phyloP scores from a whole-genome alignment of 1,140 invertebrate species.

The Trichogramma pretiosum region DNA sequence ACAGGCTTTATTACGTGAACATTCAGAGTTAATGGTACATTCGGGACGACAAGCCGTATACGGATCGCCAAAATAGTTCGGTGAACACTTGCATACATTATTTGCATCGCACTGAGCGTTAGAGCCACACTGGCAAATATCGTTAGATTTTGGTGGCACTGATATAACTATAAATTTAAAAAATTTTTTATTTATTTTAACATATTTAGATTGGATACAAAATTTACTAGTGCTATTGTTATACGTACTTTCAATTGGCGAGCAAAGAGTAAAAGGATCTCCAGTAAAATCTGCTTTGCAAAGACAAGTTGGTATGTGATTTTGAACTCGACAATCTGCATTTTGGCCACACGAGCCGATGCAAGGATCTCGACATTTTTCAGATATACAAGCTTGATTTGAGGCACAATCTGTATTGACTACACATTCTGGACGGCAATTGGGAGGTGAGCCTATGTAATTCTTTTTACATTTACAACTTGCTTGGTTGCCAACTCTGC shows the following conservation, averaged over 20 bases:
- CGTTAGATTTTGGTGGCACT: slow-evolving; percentile 39
- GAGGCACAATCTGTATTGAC: slow-evolving; percentile 48
- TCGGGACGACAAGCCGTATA: slow-evolving; percentile 63
- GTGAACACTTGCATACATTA: slow-evolving; percentile 64
- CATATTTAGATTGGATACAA: neutral
- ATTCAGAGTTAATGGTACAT: slow-evolving; percentile 77
- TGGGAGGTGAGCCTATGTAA: slow-evolving; percentile 49
- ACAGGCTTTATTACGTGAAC: slow-evolving; percentile 64
- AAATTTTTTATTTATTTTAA: neutral
- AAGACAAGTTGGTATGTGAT: slow-evolving; percentile 64
- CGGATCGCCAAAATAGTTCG: slow-evolving; percentile 68
- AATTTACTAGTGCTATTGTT: neutral
- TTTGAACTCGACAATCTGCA: slow-evolving; percentile 63
- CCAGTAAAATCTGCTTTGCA: slow-evolving; percentile 58
- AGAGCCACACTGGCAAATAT: slow-evolving; percentile 74
- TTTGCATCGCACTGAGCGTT: slow-evolving; percentile 62
- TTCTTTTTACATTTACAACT: slow-evolving; percentile 51
- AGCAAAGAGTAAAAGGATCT: slow-evolving; percentile 54
- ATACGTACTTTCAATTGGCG: slow-evolving; percentile 34
- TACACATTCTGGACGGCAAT: slow-evolving; percentile 51
- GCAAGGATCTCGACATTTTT: slow-evolving; percentile 64
- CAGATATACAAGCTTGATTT: slow-evolving; percentile 49
- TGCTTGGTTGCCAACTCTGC: slow-evolving; percentile 44
- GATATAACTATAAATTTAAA: slow-evolving; percentile 9
- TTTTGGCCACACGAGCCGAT: slow-evolving; percentile 59